Percentiles rank a stretch among this genome's conserved stretches.
phyloP scores from a whole-genome alignment of 2,797 vertebrate species.

The Sebastes hopkinsi region DNA sequence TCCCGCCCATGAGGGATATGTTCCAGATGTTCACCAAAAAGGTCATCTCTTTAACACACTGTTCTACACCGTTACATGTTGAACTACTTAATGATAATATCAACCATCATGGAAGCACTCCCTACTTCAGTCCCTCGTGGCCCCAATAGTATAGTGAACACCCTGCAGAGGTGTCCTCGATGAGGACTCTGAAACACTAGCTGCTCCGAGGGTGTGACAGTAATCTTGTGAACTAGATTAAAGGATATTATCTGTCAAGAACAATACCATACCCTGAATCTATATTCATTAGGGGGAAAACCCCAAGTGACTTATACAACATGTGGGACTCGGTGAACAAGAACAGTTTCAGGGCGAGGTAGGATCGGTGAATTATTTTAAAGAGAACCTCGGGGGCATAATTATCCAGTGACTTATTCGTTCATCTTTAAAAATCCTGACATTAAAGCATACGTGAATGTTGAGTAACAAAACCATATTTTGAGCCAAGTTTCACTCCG shows the following conservation, averaged over 20 bases:
- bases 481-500: background rate
- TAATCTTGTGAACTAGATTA: slow-evolving; percentile 48
- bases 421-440: background rate
- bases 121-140: background rate
- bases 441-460: background rate
- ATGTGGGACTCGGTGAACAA: slow-evolving; percentile 17
- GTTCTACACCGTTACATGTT: background rate
- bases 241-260: slow-evolving; percentile 43
- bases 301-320: slow-evolving; percentile 41
- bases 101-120: background rate
- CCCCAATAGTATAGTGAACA: background rate
- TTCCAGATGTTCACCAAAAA: slow-evolving; percentile 39
- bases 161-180: slow-evolving; percentile 28
- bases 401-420: slow-evolving; percentile 7
- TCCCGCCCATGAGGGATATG: slow-evolving; percentile 21
- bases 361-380: slow-evolving; percentile 17
- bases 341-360: slow-evolving; percentile 3
- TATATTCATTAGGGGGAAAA: slow-evolving; percentile 22
- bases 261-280: slow-evolving; percentile 22
- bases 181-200: slow-evolving; percentile 26
- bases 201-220: slow-evolving; percentile 42
- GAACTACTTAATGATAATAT: slow-evolving; percentile 8
- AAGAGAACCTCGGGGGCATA: slow-evolving; percentile 3
- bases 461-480: background rate
- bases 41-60: background rate